phyloP scores from a whole-genome alignment of 1,140 invertebrate species.

The Cotesia typhae region DNA sequence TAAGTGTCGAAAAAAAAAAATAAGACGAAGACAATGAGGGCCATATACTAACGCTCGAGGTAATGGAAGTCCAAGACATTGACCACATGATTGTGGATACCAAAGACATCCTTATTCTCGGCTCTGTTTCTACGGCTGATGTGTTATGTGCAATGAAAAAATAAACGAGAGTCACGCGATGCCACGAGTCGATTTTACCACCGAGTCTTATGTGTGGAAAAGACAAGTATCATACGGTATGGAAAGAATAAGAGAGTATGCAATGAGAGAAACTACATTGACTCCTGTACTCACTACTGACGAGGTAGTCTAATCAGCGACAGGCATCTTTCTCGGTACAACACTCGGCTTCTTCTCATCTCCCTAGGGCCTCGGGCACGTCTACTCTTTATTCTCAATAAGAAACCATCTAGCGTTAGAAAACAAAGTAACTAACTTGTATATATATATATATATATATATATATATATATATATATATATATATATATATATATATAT shows the following conservation, averaged over 20 bases:
- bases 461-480: too few species aligned
- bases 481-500: too few species aligned
- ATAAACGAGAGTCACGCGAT: constrained; percentile 23
- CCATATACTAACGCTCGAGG: background rate
- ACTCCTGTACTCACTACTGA: background rate
- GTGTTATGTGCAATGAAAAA: too few species aligned
- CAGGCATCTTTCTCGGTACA: constrained; percentile 5
- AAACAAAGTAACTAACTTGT: background rate
- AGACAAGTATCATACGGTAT: too few species aligned
- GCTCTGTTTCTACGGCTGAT: too few species aligned
- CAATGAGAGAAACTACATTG: too few species aligned
- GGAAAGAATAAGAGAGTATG: too few species aligned
- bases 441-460: too few species aligned
- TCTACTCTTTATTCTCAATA: background rate
- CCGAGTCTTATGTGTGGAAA: too few species aligned
- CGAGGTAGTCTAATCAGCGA: constrained; percentile 9
- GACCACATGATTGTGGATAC: constrained; percentile 22
- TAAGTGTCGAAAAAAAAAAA: background rate
- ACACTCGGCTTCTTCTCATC: too few species aligned
- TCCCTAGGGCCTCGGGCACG: background rate
- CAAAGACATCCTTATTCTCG: constrained; percentile 1
- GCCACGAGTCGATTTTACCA: constrained; percentile 19
- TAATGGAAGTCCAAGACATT: background rate
- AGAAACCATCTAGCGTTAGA: background rate
- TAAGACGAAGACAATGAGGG: background rate